phyloP scores from a whole-genome alignment of 92 coral and sea anemone species.

The Zoanthus solanderi region DNA sequence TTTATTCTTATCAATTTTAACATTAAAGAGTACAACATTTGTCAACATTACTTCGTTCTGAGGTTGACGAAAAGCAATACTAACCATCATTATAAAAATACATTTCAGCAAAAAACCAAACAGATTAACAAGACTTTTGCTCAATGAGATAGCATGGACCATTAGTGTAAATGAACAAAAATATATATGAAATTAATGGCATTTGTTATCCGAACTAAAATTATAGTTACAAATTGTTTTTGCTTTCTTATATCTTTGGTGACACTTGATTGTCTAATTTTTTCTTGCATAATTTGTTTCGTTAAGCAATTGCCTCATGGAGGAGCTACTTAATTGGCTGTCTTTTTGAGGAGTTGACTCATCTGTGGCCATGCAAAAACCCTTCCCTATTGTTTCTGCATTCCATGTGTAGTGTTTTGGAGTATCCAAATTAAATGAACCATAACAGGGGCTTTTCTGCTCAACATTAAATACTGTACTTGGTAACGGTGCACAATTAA shows the following conservation, averaged over 20 bases:
- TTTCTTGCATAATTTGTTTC: not conserved
- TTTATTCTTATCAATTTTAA: no score
- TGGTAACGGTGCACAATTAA: constrained; percentile 30
- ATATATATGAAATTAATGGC: no score
- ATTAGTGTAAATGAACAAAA: no score
- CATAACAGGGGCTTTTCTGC: constrained; percentile 12
- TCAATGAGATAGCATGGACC: no score
- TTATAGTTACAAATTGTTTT: not conserved
- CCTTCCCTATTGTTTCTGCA: not conserved
- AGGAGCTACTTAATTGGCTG: not conserved
- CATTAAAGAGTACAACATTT: no score
- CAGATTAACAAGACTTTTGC: no score
- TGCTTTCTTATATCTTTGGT: not conserved
- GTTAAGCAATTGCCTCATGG: not conserved
- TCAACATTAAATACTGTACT: constrained; percentile 17
- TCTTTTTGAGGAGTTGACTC: not conserved
- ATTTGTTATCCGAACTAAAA: not conserved
- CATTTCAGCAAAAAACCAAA: no score
- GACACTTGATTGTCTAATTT: not conserved
- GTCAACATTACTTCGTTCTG: no score
- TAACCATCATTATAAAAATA: no score
- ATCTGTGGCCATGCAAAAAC: not conserved
- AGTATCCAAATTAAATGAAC: not conserved
- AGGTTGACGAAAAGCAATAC: no score
- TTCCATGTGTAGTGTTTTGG: not conserved